phyloP scores from a whole-genome alignment of 2,797 vertebrate genomes.

The Streptopelia turtur region DNA sequence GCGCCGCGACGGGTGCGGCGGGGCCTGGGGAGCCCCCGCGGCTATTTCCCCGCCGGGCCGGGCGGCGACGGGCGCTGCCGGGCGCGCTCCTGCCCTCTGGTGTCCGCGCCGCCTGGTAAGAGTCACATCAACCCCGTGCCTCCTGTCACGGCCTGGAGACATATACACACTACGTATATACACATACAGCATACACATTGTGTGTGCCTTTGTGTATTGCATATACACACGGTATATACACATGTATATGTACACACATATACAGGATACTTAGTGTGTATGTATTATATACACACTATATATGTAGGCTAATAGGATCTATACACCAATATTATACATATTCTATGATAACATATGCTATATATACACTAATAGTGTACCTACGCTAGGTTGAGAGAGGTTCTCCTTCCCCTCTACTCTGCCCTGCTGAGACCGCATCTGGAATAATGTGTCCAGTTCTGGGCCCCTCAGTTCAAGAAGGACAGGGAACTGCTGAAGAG shows the following conservation, averaged over 20 bases:
- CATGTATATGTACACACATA: background rate
- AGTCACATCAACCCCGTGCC: accelerated
- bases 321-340: background rate
- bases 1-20: too few relatives aligned
- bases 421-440: too few relatives aligned
- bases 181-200: accelerated
- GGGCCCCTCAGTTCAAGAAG: too few relatives aligned
- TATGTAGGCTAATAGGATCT: background rate
- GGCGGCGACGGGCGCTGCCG: accelerated
- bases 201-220: accelerated
- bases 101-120: accelerated
- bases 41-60: background rate
- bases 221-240: too few relatives aligned
- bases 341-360: background rate
- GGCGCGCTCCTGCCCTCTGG: background rate
- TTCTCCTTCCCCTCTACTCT: too few relatives aligned
- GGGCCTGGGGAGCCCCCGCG: accelerated
- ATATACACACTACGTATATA: accelerated
- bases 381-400: background rate
- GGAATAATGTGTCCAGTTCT: too few relatives aligned
- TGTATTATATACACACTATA: background rate
- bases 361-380: background rate
- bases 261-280: background rate
- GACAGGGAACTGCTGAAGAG: too few relatives aligned
- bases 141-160: accelerated